A percentile compares a stretch with the other conserved stretches of the same genome.
phyloP scores from a whole-genome alignment of 2,113 vertebrate species.

The Cyanistes caeruleus region DNA sequence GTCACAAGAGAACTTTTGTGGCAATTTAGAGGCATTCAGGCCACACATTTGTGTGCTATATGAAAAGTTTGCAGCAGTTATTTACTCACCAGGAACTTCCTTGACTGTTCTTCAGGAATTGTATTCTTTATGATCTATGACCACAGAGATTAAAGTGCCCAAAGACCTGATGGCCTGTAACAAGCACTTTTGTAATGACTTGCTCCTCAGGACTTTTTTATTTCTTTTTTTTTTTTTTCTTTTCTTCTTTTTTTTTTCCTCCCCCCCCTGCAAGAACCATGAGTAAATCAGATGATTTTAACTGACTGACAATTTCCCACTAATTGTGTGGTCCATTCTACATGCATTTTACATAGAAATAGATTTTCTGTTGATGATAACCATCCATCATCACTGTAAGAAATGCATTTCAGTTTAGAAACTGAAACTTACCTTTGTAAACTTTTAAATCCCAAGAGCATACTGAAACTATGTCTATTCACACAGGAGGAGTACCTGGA shows the following conservation, averaged over 20 bases:
- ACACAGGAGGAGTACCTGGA: background rate
- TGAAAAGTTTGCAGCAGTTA: background rate
- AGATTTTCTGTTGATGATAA: background rate
- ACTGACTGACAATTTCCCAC: background rate
- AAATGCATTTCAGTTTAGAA: background rate
- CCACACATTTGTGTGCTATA: background rate
- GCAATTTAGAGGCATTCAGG: background rate
- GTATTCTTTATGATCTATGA: background rate
- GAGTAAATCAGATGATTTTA: background rate
- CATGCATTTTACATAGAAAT: background rate
- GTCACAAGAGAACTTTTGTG: background rate
- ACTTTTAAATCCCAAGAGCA: background rate
- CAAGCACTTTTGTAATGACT: background rate
- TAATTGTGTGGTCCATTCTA: background rate
- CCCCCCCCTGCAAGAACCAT: rapidly evolving
- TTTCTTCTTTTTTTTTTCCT: too few relatives aligned
- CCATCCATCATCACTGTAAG: rapidly evolving
- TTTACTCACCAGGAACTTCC: background rate
- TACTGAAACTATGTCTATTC: background rate
- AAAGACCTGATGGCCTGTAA: background rate
- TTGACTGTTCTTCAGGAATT: background rate
- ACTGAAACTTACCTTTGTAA: background rate
- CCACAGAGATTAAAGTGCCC: background rate
- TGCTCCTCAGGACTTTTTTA: background rate
- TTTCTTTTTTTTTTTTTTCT: rapidly evolving